These are phyloP conservation scores for Drosophila stalkeri DNA, from an alignment of 2,888 invertebrate species.

Conservation along the genomic window DNA sequence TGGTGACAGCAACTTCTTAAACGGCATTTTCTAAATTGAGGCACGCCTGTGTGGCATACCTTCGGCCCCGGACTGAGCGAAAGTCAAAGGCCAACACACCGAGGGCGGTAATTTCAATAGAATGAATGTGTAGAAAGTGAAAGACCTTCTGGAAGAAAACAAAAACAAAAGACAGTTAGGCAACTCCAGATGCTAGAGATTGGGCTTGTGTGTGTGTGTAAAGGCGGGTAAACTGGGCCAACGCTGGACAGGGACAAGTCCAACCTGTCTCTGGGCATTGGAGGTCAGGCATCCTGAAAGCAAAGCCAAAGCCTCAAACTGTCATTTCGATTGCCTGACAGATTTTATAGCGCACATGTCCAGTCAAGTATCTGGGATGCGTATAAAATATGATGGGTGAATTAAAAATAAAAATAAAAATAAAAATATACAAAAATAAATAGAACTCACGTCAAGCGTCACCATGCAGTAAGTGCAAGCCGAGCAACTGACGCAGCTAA, in stretches of 20 bases:
- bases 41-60: conserved; percentile 6
- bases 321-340: conserved; percentile 7
- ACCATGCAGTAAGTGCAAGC: conserved; percentile 30
- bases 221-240: neutral
- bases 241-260: conserved; percentile 12
- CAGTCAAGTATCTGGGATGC: conserved; percentile 24
- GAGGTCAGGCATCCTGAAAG: conserved; percentile 20
- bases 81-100: conserved; percentile 40
- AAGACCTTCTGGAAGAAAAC: conserved; percentile 26
- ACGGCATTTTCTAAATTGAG: conserved; percentile 44
- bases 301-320: neutral
- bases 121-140: conserved; percentile 69
- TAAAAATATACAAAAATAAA: neutral
- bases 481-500: neutral
- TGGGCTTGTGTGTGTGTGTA: neutral
- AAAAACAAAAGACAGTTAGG: neutral
- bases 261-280: conserved; percentile 28
- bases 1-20: conserved; percentile 48
- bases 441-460: conserved; percentile 10
- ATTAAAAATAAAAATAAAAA: neutral
- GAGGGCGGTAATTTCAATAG: conserved; percentile 48
- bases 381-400: conserved; percentile 9
- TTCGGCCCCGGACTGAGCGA: conserved; percentile 26
- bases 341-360: neutral
- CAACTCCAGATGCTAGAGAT: neutral